Base-by-base conservation (phyloP, 2,797 vertebrate species). In the Apogon talboti region DNA sequence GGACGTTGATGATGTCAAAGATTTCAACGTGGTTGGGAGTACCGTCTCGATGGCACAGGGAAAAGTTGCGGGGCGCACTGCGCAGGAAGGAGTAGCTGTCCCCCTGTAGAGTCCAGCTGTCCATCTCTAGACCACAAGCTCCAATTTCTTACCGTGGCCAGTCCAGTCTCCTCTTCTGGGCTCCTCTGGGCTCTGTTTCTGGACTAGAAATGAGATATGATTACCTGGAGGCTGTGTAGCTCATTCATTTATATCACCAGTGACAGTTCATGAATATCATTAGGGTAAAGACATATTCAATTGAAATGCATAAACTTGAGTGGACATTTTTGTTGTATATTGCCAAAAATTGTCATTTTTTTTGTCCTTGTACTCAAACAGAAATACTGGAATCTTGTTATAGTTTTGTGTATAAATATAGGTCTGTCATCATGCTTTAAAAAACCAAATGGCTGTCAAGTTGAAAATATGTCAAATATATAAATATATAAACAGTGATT, bases 101-200 rank as follows among this genome's bases (percentile, higher is more conserved):
- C 71, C 91, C 93, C 35, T 94, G 91, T 43, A 92, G 89, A 90
- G 92, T 91, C 93, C 92, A 94, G 89, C 90, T 93, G 88, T 94
- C 93, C 93, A 94, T 95, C 38, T 87, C 91, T 90, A 87, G 62
- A 85, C 80, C 83, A 89, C 77, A 87, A 83, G 68, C 86, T 85
- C 84, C 75, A 77, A 83, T 75, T 70, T 68, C 73, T 91, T 76
- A 82, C 69, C 65, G 81, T 76, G 81, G 76, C 81, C 81, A 67
- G 74, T 85, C 71, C 79, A 87, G 81, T 84, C 70, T 65, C 70
- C 65, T 82, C 66, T 47, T 75, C 44, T 50, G 33, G 72, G 72
- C 69, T 77, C 67, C 74, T 83, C 66, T 76, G 68, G 76, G 71
- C 70, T 85, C 62, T 70, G 69, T 76, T 85, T 75, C 83, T 92